Percentiles rank a stretch among this genome's conserved stretches.
These are phyloP conservation scores for Neodon shergylaensis DNA, from an alignment of 2,113 vertebrate genomes.

Conservation along the genomic window DNA sequence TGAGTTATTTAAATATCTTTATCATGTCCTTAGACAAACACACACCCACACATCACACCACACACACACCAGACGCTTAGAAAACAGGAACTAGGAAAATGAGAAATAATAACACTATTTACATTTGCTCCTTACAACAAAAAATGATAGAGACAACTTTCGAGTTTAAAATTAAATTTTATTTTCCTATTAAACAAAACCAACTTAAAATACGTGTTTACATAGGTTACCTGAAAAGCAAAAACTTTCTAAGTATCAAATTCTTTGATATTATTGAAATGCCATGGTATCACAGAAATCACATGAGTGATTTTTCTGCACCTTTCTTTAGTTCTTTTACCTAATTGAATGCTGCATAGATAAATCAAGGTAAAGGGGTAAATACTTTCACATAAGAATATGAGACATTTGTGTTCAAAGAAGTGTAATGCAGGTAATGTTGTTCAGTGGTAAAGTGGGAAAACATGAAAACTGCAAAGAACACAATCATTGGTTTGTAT, in stretches of 20 bases:
- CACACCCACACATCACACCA: not conserved
- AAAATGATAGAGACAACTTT: not conserved
- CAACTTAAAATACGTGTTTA: not conserved
- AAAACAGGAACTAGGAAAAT: not conserved
- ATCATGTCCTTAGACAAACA: not conserved
- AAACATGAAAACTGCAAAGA: not conserved
- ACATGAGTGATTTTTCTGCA: not conserved
- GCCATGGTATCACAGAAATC: not conserved
- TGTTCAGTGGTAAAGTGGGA: not conserved
- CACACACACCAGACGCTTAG: not conserved
- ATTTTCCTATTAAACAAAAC: conserved; percentile 27
- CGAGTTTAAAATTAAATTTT: conserved; percentile 30
- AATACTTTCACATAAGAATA: not conserved
- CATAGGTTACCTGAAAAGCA: conserved; percentile 1
- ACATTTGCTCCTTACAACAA: not conserved
- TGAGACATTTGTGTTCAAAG: not conserved
- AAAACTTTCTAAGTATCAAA: not conserved
- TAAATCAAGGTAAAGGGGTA: not conserved
- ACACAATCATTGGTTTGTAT: not conserved
- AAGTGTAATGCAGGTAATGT: not conserved
- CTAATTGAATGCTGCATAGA: not conserved
- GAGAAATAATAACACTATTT: not conserved
- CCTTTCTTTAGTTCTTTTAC: not conserved
- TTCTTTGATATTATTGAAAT: not conserved
- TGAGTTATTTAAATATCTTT: not conserved